Conservation (phyloP, 2,888 invertebrate genomes). For the Alcis repandata region DNA sequence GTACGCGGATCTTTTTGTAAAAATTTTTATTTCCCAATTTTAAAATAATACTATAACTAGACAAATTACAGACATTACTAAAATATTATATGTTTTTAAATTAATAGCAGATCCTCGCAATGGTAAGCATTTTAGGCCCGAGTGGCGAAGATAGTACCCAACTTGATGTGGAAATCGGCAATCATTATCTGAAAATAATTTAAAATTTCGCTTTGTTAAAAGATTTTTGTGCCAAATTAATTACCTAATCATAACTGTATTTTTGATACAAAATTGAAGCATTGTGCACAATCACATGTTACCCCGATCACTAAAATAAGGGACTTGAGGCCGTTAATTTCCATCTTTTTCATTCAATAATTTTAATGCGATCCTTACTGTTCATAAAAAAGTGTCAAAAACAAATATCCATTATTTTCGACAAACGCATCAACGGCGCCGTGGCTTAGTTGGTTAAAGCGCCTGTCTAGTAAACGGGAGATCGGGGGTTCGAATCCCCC, state of each 20-base stretch:
- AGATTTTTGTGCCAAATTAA: too few species aligned
- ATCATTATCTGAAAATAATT: slow-evolving; percentile 85
- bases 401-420: slow-evolving; percentile 61
- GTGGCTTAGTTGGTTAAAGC: slow-evolving; percentile 87
- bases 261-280: too few species aligned
- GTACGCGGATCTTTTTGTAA: slow-evolving; percentile 65
- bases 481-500: slow-evolving; percentile 87
- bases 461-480: slow-evolving; percentile 87
- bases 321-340: too few species aligned
- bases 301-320: too few species aligned
- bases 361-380: not conserved
- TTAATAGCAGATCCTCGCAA: slow-evolving; percentile 60
- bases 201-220: not conserved
- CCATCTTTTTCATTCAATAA: too few species aligned
- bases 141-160: slow-evolving; percentile 81
- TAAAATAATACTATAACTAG: slow-evolving; percentile 34
- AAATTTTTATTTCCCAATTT: slow-evolving; percentile 13
- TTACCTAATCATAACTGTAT: too few species aligned
- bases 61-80: slow-evolving; percentile 23
- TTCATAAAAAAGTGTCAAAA: not conserved
- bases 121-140: slow-evolving; percentile 80
- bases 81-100: slow-evolving; percentile 44
- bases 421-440: slow-evolving; percentile 64
- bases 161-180: slow-evolving; percentile 90
- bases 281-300: too few species aligned